Base-by-base conservation (phyloP, 2,888 invertebrate genomes). In the Caenorhabditis zanzibari region DNA sequence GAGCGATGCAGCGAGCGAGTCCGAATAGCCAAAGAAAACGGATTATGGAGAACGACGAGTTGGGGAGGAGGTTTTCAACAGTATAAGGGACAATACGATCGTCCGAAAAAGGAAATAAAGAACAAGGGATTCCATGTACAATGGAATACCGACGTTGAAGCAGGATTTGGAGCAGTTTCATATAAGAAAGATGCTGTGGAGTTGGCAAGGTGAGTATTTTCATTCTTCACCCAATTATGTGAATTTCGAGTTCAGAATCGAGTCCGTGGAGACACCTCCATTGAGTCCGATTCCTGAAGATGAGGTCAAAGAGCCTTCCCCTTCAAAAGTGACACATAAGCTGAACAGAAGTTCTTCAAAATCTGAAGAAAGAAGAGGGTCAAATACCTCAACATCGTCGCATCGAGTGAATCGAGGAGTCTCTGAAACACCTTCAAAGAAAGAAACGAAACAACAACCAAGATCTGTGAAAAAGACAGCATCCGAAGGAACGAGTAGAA, bases 51-150 rank as follows among this genome's bases (percentile, higher is more conserved):
- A 64, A 88, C 87, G n/a, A 90, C 90, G 7, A 89, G 89, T 68
- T 90, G 90, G 90, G 90, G 90, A 32, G 90, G 90, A n/a, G 89
- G 88, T 24, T 89, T 90, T 81, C 88, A 89, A 66, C 87, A 90
- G 90, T 91, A 91, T 75, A 89, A 88, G 47, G 90, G 90, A 35
- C 89, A 91, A 72, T 88, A 89, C 63, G 90, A 90, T 59, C 85
- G 86, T 69, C 83, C 86, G 58, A 81, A 81, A 69, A 89, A 87
- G 28, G 85, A 86, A 71, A 75, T 81, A 32, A 86, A 86, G 61
- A 86, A 88, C n/a, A 88, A 89, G 47, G 85, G 87, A 52, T 86
- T 85, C 61, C 86, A 87, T 58, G 90, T 90, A 3, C 86, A 90
- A 73, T 90, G 90, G 90, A 84, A 89, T 38, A 72, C 89, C 16